phyloP scores from a whole-genome alignment of 2,888 invertebrate genomes.

The Leistus spinibarbis region DNA sequence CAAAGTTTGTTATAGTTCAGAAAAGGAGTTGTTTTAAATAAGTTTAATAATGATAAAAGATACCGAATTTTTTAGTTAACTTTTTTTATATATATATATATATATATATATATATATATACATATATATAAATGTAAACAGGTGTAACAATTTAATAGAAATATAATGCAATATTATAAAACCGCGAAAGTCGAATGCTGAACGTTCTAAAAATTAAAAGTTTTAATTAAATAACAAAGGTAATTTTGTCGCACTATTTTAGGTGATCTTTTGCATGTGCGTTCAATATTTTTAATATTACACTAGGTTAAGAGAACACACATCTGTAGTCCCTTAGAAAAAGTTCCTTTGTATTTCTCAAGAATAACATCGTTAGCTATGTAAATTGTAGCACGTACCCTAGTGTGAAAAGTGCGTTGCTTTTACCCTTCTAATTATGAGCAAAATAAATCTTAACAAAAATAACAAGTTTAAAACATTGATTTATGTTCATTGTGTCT shows the following conservation, averaged over 20 bases:
- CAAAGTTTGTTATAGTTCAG: neutral
- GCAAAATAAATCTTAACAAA: conserved; percentile 39
- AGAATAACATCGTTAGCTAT: neutral
- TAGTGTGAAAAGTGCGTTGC: neutral
- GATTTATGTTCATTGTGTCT: conserved; percentile 33
- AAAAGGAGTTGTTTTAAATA: neutral
- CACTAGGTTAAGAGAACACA: neutral
- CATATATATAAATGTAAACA: no score
- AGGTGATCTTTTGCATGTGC: no score
- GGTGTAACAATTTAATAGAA: no score
- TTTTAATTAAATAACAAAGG: no score
- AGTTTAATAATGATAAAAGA: neutral
- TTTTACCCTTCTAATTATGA: conserved; percentile 29
- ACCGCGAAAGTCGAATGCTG: no score
- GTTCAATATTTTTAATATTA: neutral
- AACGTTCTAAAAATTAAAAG: no score
- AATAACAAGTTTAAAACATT: conserved; percentile 38
- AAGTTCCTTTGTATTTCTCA: neutral
- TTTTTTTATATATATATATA: no score
- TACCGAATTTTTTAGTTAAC: neutral
- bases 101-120: no score
- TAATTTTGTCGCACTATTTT: no score
- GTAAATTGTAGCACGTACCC: neutral
- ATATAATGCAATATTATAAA: no score
- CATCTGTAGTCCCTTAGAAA: neutral